Conservation (phyloP, 2,113 vertebrate genomes). For the Regulus satrapa region DNA sequence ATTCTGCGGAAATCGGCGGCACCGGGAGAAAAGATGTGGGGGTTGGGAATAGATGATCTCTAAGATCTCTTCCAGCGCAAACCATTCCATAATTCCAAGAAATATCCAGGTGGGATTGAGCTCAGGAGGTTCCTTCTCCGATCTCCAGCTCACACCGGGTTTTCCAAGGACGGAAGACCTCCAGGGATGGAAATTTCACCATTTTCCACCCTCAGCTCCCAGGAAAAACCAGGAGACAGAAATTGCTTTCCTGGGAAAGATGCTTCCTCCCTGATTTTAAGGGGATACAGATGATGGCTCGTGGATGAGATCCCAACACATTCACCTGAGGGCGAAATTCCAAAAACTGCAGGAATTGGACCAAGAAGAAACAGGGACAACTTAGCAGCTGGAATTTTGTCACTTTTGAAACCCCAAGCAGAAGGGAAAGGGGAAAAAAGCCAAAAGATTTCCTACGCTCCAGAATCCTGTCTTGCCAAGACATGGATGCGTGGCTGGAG, state of each 20-base stretch:
- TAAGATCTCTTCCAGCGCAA: background rate
- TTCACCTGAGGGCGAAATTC: background rate
- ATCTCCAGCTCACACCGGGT: background rate
- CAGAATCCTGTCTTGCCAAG: background rate
- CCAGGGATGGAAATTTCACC: background rate
- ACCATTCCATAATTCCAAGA: accelerated
- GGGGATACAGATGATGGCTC: accelerated
- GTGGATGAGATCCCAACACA: accelerated
- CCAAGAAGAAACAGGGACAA: background rate
- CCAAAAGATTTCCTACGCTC: background rate
- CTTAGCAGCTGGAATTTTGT: background rate
- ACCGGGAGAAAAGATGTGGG: accelerated
- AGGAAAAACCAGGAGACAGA: background rate
- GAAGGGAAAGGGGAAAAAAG: background rate
- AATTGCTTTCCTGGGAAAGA: background rate
- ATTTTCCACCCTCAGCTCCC: background rate
- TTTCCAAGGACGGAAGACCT: background rate
- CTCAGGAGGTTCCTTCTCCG: background rate
- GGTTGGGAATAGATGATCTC: background rate
- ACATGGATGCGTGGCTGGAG: accelerated
- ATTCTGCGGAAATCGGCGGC: background rate
- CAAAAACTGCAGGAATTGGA: background rate
- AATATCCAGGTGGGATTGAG: background rate
- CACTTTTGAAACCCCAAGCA: background rate
- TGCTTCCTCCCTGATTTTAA: background rate